Percentiles rank a stretch among this genome's conserved stretches.
These are phyloP conservation scores for Epinephelus lanceolatus DNA, from an alignment of 2,113 vertebrate genomes.

Conservation along the genomic window DNA sequence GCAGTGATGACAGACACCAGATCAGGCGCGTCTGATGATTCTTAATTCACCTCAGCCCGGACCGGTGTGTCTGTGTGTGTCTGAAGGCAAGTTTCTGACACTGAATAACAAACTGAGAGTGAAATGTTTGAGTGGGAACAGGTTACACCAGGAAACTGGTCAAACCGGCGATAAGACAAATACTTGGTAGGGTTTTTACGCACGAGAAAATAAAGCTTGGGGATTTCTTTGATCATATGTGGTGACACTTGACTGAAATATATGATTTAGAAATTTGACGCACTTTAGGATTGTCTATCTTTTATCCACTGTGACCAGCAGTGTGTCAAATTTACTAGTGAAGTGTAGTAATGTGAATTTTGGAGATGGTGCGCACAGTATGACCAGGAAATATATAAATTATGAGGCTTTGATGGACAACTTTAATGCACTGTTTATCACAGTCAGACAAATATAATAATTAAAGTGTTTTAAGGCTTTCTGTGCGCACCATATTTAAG, in stretches of 20 bases:
- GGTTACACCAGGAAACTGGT: neutral
- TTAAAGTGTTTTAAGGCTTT: fast-evolving
- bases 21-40: constrained; percentile 71
- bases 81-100: constrained; percentile 27
- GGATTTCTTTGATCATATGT: neutral
- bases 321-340: neutral
- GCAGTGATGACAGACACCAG: constrained; percentile 26
- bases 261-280: neutral
- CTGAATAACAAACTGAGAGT: constrained; percentile 1
- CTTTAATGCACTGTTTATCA: neutral
- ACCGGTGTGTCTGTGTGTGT: constrained; percentile 37
- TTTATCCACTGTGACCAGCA: neutral
- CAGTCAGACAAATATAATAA: neutral
- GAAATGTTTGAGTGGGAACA: constrained; percentile 1
- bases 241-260: neutral
- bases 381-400: neutral
- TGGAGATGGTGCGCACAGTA: neutral
- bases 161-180: neutral
- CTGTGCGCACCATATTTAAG: neutral
- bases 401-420: neutral
- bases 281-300: neutral
- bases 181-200: constrained; percentile 3
- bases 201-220: neutral
- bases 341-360: neutral
- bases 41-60: constrained; percentile 70